Evolutionary conservation across 2,113 vertebrate species (phyloP).

Genomic region (Neolamprologus tretocephalus): DNA sequence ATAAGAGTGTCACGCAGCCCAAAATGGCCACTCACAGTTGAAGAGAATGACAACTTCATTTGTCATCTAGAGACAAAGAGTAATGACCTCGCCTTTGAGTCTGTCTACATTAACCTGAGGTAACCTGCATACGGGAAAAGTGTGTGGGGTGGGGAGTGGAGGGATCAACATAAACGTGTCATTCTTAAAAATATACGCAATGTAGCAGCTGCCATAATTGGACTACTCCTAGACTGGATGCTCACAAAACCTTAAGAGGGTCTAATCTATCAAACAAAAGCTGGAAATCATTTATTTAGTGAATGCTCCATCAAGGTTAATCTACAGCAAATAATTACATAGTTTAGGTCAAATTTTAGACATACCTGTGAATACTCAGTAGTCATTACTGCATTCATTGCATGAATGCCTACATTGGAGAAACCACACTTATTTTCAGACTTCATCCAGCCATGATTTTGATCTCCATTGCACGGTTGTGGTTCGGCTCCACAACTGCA

Average conservation of each 20-base stretch:
- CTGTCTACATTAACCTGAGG: neutral
- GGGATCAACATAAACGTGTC: neutral
- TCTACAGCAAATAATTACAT: neutral
- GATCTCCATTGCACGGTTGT: neutral
- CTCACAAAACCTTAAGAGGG: neutral
- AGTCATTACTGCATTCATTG: neutral
- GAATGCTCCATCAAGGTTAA: neutral
- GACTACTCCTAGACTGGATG: neutral
- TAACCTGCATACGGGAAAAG: neutral
- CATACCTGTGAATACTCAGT: neutral
- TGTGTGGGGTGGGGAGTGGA: neutral
- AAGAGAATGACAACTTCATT: conserved; percentile 29
- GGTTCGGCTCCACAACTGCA: neutral
- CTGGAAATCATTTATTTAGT: neutral
- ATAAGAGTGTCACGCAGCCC: neutral
- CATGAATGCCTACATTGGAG: neutral
- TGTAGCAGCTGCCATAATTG: neutral
- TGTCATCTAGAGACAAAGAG: conserved; percentile 7
- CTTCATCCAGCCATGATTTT: neutral
- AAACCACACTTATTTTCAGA: neutral
- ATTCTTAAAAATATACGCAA: neutral
- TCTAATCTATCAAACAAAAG: neutral
- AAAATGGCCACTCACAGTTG: conserved; percentile 2
- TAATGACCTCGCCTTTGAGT: neutral
- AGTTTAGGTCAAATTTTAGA: neutral